Evolutionary conservation across 2,113 vertebrate genomes (phyloP).

Genomic region (Ellobius talpinus): DNA sequence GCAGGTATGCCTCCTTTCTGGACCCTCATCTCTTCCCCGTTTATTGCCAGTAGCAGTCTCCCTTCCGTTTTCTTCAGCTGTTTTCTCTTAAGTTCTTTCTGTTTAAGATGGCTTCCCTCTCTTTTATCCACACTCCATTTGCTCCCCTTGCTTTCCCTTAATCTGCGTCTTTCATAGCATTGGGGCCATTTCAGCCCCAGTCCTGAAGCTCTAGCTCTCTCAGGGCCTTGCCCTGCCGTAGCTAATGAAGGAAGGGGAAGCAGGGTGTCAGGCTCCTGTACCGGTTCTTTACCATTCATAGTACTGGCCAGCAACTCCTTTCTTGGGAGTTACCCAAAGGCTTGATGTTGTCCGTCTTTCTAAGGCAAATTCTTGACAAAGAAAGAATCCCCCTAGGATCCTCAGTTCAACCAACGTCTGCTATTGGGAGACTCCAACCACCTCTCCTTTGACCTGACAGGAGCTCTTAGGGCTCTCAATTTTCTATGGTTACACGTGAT

Average conservation of each 20-base stretch:
- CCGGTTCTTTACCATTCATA: background rate
- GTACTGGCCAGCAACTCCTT: background rate
- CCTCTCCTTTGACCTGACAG: background rate
- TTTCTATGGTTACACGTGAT: background rate
- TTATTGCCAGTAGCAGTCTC: background rate
- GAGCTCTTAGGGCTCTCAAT: background rate
- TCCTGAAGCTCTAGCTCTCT: background rate
- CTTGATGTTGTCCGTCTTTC: conserved; percentile 14
- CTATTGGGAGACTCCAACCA: background rate
- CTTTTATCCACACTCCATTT: background rate
- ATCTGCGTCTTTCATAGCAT: background rate
- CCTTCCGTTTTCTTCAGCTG: background rate
- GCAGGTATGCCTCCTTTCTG: background rate
- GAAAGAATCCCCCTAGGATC: background rate
- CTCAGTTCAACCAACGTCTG: background rate
- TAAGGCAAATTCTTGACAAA: conserved; percentile 6
- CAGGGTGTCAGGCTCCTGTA: background rate
- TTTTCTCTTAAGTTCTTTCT: conserved; percentile 27
- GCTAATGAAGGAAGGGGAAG: background rate
- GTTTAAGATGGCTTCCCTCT: background rate
- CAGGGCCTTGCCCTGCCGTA: background rate
- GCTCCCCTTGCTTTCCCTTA: background rate
- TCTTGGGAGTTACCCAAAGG: background rate
- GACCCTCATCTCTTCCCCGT: background rate
- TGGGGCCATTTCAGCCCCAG: background rate